phyloP scores from a whole-genome alignment of 1,140 invertebrate genomes.

The Aricia agestis region DNA sequence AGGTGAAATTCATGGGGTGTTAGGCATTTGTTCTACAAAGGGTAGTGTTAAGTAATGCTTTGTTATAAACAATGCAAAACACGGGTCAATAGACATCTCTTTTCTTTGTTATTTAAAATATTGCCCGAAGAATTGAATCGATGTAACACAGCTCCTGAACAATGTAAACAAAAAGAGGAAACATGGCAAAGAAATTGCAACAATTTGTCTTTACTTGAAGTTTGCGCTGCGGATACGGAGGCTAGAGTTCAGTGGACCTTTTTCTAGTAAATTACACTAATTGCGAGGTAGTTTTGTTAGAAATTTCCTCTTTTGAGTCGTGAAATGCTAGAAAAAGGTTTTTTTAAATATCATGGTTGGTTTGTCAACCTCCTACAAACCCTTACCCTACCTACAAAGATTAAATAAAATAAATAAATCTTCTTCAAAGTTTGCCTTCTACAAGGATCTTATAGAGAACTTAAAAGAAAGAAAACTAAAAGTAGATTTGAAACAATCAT shows the following conservation, averaged over 20 bases:
- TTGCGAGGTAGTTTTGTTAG: neutral
- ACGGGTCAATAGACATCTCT: neutral
- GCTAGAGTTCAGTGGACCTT: neutral
- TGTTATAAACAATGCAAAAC: neutral
- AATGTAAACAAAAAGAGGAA: neutral
- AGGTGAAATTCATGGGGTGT: neutral
- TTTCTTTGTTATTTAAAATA: neutral
- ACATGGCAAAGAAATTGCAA: neutral
- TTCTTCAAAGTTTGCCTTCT: neutral
- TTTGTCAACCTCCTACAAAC: no score
- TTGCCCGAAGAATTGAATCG: neutral
- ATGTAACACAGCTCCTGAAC: neutral
- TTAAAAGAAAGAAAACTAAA: neutral
- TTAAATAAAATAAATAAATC: no score
- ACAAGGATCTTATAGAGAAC: no score
- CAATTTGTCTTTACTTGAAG: slow-evolving; percentile 1
- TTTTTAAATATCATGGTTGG: no score
- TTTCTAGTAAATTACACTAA: neutral
- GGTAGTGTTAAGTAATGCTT: neutral
- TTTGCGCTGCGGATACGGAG: neutral
- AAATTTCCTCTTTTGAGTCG: neutral
- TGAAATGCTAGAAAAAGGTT: no score
- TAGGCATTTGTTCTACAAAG: neutral
- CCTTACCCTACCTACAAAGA: no score
- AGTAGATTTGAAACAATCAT: neutral